These are phyloP conservation scores for Dipodomys merriami DNA, from an alignment of 2,113 vertebrate genomes.

Conservation along the genomic window DNA sequence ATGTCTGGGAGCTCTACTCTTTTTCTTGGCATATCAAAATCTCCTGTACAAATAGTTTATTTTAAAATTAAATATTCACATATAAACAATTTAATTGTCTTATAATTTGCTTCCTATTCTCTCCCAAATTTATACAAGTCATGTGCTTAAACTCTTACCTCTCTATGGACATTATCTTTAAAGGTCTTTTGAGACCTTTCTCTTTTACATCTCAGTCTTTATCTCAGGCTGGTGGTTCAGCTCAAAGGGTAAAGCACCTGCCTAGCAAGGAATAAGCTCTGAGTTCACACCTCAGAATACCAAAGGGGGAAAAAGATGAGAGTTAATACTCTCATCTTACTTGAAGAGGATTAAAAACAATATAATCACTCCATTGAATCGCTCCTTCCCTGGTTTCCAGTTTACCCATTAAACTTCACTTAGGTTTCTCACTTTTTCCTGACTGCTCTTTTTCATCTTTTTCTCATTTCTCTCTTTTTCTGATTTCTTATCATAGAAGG, in stretches of 20 bases:
- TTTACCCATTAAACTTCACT: neutral
- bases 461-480: neutral
- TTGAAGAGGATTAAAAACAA: neutral
- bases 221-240: neutral
- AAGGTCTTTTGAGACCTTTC: neutral
- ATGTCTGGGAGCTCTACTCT: neutral
- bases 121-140: neutral
- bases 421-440: neutral
- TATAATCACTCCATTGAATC: neutral
- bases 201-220: neutral
- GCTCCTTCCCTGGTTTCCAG: neutral
- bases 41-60: neutral
- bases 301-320: no score
- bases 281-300: no score
- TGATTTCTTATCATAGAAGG: neutral
- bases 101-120: neutral
- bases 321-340: no score
- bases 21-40: neutral
- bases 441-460: neutral
- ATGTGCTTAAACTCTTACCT: neutral
- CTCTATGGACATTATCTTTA: neutral
- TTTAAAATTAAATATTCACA: neutral
- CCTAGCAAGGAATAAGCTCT: no score
- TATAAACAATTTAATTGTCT: neutral
- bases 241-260: no score